Evolutionary conservation across 2,888 invertebrate genomes (phyloP), one percentile per base, ranked within the genome.

Genomic region (Drosophila lutescens): DNA sequence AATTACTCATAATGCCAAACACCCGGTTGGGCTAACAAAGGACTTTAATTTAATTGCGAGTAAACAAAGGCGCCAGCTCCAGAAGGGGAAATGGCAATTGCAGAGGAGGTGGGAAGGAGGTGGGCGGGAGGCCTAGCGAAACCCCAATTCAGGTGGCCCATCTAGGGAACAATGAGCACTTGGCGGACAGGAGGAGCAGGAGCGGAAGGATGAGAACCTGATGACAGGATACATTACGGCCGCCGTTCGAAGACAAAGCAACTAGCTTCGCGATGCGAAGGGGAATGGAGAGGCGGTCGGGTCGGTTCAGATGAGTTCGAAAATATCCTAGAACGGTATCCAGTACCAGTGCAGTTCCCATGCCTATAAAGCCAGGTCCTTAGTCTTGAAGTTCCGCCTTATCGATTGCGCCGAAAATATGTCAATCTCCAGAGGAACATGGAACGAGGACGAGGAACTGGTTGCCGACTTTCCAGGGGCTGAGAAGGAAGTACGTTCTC

Each of bases 11-110:
- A 66, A 66, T 66, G 66, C 63, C 66, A 66, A 66, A 53, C 67
- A 67, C 67, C 57, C 66, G 66, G 50, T 36, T 32, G 51, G 50
- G 65, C 73, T 59, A 67, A 79, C 76, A 74, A 81, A 71, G 71
- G 61, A 69, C 69, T 70, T 59, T 61, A 80, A 63, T 69, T 70
- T 55, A 79, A 79, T 80, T 80, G 69, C 51, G 55, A 30, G 9
- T 10, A 44, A 72, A 82, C 81, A 82, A 84, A 78, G 60, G 56
- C 40, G 69, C 59, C 30, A 6, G 30, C 51, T 44, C 53, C 40
- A 34, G 10, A 32, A 36, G 44, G 47, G 57, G 38, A 15, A 34
- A 44, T 13, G 44, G 30, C 34, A 26, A 43, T 13, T 36, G 17
- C 34, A 20, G 23, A 23, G n/a, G 20, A 9, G 15, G 15, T 8